Conservation (phyloP, 1,140 invertebrate species). For the Cylas formicarius region DNA sequence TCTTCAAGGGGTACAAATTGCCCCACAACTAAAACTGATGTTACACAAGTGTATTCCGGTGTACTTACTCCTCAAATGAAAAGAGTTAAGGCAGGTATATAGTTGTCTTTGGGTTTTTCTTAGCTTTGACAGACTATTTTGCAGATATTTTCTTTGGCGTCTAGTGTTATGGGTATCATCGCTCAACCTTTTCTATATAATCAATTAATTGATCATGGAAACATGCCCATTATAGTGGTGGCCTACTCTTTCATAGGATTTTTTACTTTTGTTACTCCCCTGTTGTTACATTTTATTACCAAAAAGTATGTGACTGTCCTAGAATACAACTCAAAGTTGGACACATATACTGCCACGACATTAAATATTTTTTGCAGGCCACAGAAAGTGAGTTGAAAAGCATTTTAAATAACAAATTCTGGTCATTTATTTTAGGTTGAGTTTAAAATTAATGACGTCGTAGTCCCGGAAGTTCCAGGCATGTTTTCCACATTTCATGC, state of each 20-base stretch:
- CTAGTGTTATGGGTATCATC: slow-evolving; percentile 59
- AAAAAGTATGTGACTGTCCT: slow-evolving; percentile 80
- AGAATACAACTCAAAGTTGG: slow-evolving; percentile 56
- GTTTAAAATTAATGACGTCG: slow-evolving; percentile 70
- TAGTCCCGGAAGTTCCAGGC: slow-evolving; percentile 68
- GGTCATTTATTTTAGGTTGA: slow-evolving; percentile 51
- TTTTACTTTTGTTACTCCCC: slow-evolving; percentile 75
- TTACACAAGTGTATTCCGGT: slow-evolving; percentile 45
- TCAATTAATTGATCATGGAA: slow-evolving; percentile 50
- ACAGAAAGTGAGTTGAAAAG: slow-evolving; percentile 52
- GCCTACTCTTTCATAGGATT: slow-evolving; percentile 62
- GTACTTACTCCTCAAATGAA: slow-evolving; percentile 58
- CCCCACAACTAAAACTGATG: no score
- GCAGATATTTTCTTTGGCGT: slow-evolving; percentile 64
- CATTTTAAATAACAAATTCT: neutral
- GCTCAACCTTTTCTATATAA: slow-evolving; percentile 66
- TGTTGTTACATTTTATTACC: slow-evolving; percentile 72
- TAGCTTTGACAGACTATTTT: slow-evolving; percentile 11
- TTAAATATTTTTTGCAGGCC: slow-evolving; percentile 58
- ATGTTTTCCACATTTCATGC: slow-evolving; percentile 38
- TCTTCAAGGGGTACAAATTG: no score
- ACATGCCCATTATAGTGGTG: slow-evolving; percentile 50
- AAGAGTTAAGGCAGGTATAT: slow-evolving; percentile 53
- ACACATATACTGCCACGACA: slow-evolving; percentile 62
- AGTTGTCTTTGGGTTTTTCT: slow-evolving; percentile 1